Conservation (phyloP, 2,113 vertebrate species). For the Nycticorax nycticorax region DNA sequence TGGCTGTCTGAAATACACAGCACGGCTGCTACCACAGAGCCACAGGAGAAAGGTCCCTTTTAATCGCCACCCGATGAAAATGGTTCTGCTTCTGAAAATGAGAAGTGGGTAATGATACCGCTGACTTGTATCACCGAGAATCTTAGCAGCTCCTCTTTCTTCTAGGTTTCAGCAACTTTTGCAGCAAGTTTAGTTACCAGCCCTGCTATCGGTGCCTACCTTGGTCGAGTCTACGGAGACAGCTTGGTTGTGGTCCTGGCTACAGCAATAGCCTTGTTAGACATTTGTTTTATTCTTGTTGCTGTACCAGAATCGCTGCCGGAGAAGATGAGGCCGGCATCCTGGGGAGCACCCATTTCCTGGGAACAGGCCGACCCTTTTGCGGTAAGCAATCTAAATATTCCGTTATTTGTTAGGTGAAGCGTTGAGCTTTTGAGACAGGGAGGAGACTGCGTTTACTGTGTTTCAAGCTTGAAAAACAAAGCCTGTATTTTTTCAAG, state of each 20-base stretch:
- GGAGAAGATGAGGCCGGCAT: conserved; percentile 87
- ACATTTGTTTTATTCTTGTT: conserved; percentile 88
- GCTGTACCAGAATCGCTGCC: conserved; percentile 87
- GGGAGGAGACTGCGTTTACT: not conserved
- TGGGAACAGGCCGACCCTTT: conserved; percentile 92
- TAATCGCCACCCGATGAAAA: not conserved
- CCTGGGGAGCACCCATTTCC: conserved; percentile 88
- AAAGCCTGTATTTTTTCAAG: not conserved
- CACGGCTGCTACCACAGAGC: not conserved
- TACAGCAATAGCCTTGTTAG: conserved; percentile 84
- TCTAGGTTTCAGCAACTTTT: conserved; percentile 87
- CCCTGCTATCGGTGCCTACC: conserved; percentile 88
- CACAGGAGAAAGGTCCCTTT: not conserved
- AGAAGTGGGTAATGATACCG: not conserved
- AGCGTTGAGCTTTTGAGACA: not conserved
- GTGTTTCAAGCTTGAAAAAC: not conserved
- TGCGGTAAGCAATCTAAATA: conserved; percentile 73
- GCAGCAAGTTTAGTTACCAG: conserved; percentile 87
- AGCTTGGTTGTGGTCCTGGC: conserved; percentile 87
- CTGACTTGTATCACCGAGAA: not conserved
- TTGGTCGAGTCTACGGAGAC: conserved; percentile 84
- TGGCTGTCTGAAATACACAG: not conserved
- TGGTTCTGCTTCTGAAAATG: not conserved
- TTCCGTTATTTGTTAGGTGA: no score
- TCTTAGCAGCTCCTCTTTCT: not conserved